Evolutionary conservation across 2,113 vertebrate species (phyloP).

Genomic region (Hassar affinis): DNA sequence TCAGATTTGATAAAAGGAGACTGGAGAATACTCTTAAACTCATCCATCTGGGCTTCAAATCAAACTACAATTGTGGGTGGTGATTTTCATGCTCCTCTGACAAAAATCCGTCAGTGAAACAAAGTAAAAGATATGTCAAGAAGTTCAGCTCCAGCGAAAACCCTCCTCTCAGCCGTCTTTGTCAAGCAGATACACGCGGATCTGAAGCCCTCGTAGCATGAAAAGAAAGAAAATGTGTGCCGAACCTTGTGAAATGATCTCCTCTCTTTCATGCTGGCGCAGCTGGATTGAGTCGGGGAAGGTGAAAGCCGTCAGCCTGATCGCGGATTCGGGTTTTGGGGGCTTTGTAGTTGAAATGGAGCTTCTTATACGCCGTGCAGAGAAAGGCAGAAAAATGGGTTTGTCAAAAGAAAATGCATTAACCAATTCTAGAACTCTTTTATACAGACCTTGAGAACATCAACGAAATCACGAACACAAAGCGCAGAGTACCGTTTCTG

Average conservation of each 20-base stretch:
- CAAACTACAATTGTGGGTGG: not conserved
- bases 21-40: not conserved
- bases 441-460: not conserved
- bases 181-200: not conserved
- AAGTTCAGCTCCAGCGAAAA: not conserved
- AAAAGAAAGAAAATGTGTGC: constrained; percentile 20
- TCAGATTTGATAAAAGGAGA: constrained; percentile 21
- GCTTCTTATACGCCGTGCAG: constrained; percentile 14
- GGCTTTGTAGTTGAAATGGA: constrained; percentile 28
- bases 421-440: not conserved
- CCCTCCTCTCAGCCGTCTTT: not conserved
- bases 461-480: not conserved
- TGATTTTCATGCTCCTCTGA: not conserved
- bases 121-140: constrained; percentile 12
- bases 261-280: constrained; percentile 31
- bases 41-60: constrained; percentile 19
- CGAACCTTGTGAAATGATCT: constrained; percentile 49
- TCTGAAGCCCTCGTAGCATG: not conserved
- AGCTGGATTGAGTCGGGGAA: constrained; percentile 55
- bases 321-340: constrained; percentile 52
- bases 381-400: constrained; percentile 16
- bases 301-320: constrained; percentile 50
- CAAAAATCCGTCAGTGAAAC: not conserved
- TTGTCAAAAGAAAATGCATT: not conserved
- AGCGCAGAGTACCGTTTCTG: not conserved